Percentiles rank a stretch among this genome's conserved stretches.
Conservation (phyloP, 2,797 vertebrate species). For the Ibycter americanus region DNA sequence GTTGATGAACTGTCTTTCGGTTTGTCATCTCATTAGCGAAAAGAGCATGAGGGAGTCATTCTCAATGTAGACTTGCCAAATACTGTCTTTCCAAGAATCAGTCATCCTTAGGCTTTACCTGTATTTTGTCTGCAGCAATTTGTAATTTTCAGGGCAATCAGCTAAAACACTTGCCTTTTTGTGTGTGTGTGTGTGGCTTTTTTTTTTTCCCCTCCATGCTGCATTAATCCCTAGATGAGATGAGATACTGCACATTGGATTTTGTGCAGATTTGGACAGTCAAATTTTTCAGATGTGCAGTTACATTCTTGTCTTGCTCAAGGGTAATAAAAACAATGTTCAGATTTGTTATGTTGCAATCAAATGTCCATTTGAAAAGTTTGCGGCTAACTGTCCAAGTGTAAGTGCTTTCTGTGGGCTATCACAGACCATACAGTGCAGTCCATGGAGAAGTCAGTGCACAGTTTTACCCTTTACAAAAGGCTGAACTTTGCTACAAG, state of each 20-base stretch:
- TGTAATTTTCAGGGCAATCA: not conserved
- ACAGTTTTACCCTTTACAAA: not conserved
- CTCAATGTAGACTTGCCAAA: not conserved
- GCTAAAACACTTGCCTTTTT: not conserved
- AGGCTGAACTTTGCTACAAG: not conserved
- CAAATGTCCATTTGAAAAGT: not conserved
- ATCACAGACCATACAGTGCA: not conserved
- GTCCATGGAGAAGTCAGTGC: not conserved
- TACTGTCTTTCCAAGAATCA: not conserved
- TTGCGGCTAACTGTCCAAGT: not conserved
- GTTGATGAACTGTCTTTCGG: not conserved
- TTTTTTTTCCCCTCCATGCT: not conserved
- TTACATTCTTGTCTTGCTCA: not conserved
- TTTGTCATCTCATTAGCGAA: not conserved
- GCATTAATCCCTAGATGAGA: not conserved
- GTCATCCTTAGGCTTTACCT: not conserved
- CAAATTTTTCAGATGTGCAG: not conserved
- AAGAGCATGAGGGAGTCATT: not conserved
- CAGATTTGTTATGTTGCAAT: not conserved
- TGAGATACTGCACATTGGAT: not conserved
- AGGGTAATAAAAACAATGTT: not conserved
- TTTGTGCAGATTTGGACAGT: not conserved
- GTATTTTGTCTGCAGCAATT: not conserved
- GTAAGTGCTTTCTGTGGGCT: not conserved
- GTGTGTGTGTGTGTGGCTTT: no score